Percentiles rank a stretch among this genome's conserved stretches.
Evolutionary conservation across 2,797 vertebrate genomes (phyloP).

Genomic region (Chelon labrosus): DNA sequence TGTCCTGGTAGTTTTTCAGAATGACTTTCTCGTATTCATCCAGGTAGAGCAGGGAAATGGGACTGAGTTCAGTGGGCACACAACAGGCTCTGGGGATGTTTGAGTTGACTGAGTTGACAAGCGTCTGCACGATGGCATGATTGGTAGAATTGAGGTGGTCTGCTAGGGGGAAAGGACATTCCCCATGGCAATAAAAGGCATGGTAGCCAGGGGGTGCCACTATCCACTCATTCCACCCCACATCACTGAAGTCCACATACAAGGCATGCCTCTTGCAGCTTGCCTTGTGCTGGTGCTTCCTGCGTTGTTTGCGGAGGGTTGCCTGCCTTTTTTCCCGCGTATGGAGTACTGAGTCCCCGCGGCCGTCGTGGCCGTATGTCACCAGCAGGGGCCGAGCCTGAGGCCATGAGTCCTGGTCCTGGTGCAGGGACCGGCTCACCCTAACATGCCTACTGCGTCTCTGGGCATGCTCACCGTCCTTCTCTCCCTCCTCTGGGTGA

Average conservation of each 20-base stretch:
- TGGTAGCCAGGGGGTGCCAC: conserved; percentile 98
- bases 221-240: conserved; percentile 99
- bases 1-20: conserved; percentile 99
- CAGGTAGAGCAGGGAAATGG: conserved; percentile 98
- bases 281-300: conserved; percentile 91
- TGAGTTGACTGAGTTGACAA: conserved; percentile 98
- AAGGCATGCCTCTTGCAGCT: conserved; percentile 96
- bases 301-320: conserved; percentile 88
- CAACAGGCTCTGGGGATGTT: conserved; percentile 98
- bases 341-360: conserved; percentile 93
- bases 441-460: conserved; percentile 90
- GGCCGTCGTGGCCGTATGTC: conserved; percentile 96
- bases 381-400: conserved; percentile 95
- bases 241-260: conserved; percentile 99
- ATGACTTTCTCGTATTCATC: conserved; percentile 99
- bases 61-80: conserved; percentile 97
- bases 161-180: conserved; percentile 97
- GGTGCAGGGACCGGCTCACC: conserved; percentile 96
- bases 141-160: conserved; percentile 99
- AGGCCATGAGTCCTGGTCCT: conserved; percentile 92
- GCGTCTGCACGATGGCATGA: conserved; percentile 98
- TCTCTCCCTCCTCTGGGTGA: conserved; percentile 87
- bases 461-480: conserved; percentile 66
- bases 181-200: conserved; percentile 98
- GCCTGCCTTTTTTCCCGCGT: conserved; percentile 93